Base-by-base conservation (phyloP, 2,888 invertebrate species). In the Reticulitermes lucifugus region DNA sequence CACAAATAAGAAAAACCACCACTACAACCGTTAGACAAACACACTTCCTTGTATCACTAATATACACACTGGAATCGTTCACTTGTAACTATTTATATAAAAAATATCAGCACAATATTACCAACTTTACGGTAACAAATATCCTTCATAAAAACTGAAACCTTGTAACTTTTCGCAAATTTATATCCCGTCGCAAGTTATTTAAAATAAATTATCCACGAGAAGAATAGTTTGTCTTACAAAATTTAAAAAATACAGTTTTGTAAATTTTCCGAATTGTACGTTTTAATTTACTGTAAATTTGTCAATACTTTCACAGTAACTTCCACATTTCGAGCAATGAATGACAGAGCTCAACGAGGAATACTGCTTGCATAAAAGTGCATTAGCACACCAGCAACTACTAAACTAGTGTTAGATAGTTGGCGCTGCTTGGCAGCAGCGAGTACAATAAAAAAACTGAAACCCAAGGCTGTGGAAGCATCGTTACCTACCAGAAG, bases 371-470 rank as follows among this genome's bases (percentile, higher is more conserved):
- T 46, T 77, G 77, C 77, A 77, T 21, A 41, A 41, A 41, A 73
- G 21, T 73, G 73, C 73, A 73, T 65, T n/a, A 51, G 77, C 46
- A 4, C 46, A 21, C 65, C 65, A 65, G n/a, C n/a, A 77, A 77
- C 77, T 77, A 77, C 41, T 77, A 14, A 46, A 35, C 77, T 77
- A 77, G 77, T 55, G 46, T n/a, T 73, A 73, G 77, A 77, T 77
- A 77, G 77, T 46, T 77, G 77, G 46, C 77, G 77, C 46, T 77
- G 29, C 22, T 77, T 41, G 46, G 9, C 46, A n/a, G 65, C 9
- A 43, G 51, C 46, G 43, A 77, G 65, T 55, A 55, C n/a, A 22
- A 3, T n/a, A 73, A 29, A 21, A 25, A 73, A 73, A 18, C 3
- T 6, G 22, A 77, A 43, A 77, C 35, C 77, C 77, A 77, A 77